Evolutionary conservation across 2,888 invertebrate genomes (phyloP), one percentile per base, ranked within the genome.

Genomic region (Phasia obesa): DNA sequence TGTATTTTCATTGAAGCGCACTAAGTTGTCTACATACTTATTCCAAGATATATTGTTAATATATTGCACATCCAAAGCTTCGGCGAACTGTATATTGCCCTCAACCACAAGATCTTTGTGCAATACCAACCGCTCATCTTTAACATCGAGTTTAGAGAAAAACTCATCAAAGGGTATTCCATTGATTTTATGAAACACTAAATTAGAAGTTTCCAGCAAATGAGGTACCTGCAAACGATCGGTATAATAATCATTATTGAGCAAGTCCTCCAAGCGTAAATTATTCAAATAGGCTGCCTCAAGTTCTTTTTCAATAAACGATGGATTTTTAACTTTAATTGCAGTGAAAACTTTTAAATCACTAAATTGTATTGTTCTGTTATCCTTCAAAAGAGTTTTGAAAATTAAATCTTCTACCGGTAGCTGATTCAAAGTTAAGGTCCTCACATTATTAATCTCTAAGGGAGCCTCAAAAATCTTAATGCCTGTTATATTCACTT

Each of bases 51-150:
- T 69, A 4, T 57, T 79, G 73, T 90, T 90, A 1, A 91, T 81
- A 0, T 44, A 80, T 4, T 86, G 38, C n/a, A 89, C 80, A 11
- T 86, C 82, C 3, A 91, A 71, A 15, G 85, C 67, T 1, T 85
- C 76, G 2, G 81, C 84, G 65, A 90, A 90, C 4, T 86, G 70
- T 2, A 87, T 87, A 73, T 87, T 88, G 0, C 90, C 90, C 64
- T 89, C 88, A 0, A 90, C 84, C 21, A 87, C 85, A 2, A 90
- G 84, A 57, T 90, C 87, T 71, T 90, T 91, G 67, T 86, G 88
- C 0, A 91, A 85, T 23, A 88, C 69, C 19, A 90, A 55, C 25
- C 84, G 85, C 1, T 86, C 55, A 0, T 82, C 38, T 1, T 77
- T 21, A 25, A 87, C 77, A 51, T 81, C 44, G 6, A 88, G 71